Percentiles rank a stretch among this genome's conserved stretches.
Evolutionary conservation across 2,113 vertebrate species (phyloP).

Genomic region (cattle (Bos taurus)): ARS-UCD2.0 NC_037355.1:36477001-36477500

Average conservation of each 20-base stretch:
- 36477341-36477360: neutral
- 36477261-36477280: neutral
- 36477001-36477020: neutral
- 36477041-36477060: neutral
- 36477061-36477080: neutral
- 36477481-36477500: neutral
- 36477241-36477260: neutral
- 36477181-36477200: neutral
- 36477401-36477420: neutral
- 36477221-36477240: neutral
- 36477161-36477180: neutral
- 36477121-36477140: neutral
- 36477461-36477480: accelerated
- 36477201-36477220: neutral
- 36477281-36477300: neutral
- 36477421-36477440: neutral
- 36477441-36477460: neutral
- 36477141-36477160: neutral
- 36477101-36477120: neutral
- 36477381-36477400: neutral
- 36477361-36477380: neutral
- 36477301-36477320: neutral
- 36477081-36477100: neutral
- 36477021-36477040: neutral
- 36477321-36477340: neutral